A percentile compares a stretch with the other conserved stretches of the same genome.
phyloP scores from a whole-genome alignment of 92 coral and sea anemone genomes.

The Porites lobata region DNA sequence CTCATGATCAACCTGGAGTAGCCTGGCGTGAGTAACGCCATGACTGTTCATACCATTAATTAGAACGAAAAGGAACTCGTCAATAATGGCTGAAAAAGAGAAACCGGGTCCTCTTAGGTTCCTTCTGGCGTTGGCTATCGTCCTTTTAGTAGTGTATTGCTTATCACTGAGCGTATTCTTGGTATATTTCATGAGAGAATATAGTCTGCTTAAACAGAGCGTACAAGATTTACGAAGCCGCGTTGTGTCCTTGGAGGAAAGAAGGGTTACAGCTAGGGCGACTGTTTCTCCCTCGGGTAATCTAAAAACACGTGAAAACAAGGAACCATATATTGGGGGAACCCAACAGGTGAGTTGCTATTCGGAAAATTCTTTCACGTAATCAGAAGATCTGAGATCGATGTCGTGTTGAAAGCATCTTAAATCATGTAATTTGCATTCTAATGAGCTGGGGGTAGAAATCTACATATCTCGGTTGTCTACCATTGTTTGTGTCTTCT shows the following conservation, averaged over 20 bases:
- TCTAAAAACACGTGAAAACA: slow-evolving; percentile 13
- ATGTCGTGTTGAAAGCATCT: background rate
- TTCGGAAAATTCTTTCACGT: slow-evolving; percentile 18
- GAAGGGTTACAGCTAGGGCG: slow-evolving; percentile 22
- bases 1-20: too few relatives aligned
- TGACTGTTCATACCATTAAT: background rate
- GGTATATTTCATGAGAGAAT: slow-evolving; percentile 66
- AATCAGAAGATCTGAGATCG: background rate
- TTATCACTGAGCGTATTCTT: slow-evolving; percentile 69
- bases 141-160: slow-evolving; percentile 70
- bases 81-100: slow-evolving; percentile 57
- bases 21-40: slow-evolving; percentile 18
- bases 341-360: background rate
- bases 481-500: background rate
- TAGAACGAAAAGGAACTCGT: background rate
- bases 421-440: slow-evolving; percentile 15
- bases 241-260: slow-evolving; percentile 59
- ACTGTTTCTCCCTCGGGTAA: slow-evolving; percentile 26
- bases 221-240: slow-evolving; percentile 71
- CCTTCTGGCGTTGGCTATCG: slow-evolving; percentile 42
- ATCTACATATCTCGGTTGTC: slow-evolving; percentile 16
- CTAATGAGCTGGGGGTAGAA: slow-evolving; percentile 1
- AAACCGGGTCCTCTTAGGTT: slow-evolving; percentile 44
- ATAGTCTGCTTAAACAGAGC: slow-evolving; percentile 63
- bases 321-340: slow-evolving; percentile 1